These are phyloP conservation scores for Loxodonta africana DNA, from an alignment of 2,113 vertebrate species.

Conservation along the genomic window DNA sequence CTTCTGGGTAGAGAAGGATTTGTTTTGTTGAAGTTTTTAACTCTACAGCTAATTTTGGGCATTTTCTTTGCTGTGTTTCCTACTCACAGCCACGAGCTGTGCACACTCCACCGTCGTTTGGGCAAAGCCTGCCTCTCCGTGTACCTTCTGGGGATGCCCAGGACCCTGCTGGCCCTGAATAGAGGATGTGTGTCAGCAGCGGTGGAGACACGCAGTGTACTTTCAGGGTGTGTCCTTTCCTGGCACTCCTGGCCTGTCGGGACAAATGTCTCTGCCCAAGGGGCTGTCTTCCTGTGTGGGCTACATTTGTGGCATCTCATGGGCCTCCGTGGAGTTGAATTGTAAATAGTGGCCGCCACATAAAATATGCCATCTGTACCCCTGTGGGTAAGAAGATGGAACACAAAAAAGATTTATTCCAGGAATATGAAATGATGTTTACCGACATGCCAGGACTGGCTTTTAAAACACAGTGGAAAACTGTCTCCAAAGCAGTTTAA, in stretches of 20 bases:
- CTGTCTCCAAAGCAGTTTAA: slow-evolving; percentile 82
- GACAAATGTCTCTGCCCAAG: slow-evolving; percentile 77
- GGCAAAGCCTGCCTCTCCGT: slow-evolving; percentile 55
- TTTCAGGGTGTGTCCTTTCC: slow-evolving; percentile 79
- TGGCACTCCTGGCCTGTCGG: slow-evolving; percentile 63
- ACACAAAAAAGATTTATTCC: slow-evolving; percentile 85
- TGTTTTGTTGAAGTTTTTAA: slow-evolving; percentile 77
- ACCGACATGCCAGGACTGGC: slow-evolving; percentile 77
- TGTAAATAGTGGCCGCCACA: slow-evolving; percentile 84
- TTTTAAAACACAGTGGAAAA: slow-evolving; percentile 83
- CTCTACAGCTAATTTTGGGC: slow-evolving; percentile 53
- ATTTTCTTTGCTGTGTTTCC: slow-evolving; percentile 34
- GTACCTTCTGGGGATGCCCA: slow-evolving; percentile 50
- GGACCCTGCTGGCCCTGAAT: background rate
- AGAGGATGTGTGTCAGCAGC: slow-evolving; percentile 22
- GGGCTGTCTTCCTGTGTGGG: slow-evolving; percentile 85
- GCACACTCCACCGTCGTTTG: background rate
- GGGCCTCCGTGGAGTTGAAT: slow-evolving; percentile 72
- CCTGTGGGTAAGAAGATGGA: slow-evolving; percentile 82
- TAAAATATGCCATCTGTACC: slow-evolving; percentile 84
- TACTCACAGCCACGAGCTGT: background rate
- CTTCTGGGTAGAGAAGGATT: slow-evolving; percentile 50
- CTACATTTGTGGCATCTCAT: slow-evolving; percentile 81
- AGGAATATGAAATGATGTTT: slow-evolving; percentile 86
- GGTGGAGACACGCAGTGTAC: slow-evolving; percentile 36